Evolutionary conservation across 2,113 vertebrate species (phyloP).

Genomic region (Centropus bengalensis): DNA sequence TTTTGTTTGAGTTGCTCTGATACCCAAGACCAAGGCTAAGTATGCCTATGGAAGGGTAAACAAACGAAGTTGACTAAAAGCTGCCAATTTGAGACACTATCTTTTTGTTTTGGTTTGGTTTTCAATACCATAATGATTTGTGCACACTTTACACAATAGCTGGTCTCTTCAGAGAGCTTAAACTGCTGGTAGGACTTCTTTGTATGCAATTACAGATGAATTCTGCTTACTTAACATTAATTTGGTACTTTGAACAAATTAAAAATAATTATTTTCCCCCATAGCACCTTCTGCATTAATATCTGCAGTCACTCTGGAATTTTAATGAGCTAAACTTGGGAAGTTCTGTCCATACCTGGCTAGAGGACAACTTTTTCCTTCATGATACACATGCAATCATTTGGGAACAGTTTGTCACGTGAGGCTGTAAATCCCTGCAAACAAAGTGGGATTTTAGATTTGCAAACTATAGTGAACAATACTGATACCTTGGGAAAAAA

Average conservation of each 20-base stretch:
- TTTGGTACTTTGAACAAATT: slow-evolving; percentile 36
- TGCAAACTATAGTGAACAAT: slow-evolving; percentile 29
- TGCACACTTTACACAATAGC: slow-evolving; percentile 1
- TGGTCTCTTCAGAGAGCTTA: slow-evolving; percentile 14
- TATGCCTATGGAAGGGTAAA: neutral
- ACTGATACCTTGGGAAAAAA: slow-evolving; percentile 12
- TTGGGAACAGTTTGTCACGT: neutral
- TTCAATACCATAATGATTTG: slow-evolving; percentile 5
- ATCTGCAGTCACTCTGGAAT: slow-evolving; percentile 25
- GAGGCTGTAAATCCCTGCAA: too few relatives aligned
- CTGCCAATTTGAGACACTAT: neutral
- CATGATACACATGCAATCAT: neutral
- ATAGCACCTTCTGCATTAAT: slow-evolving; percentile 15
- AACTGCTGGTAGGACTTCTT: slow-evolving; percentile 14
- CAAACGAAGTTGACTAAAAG: neutral
- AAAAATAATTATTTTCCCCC: slow-evolving; percentile 49
- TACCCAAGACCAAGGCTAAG: neutral
- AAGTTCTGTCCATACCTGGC: slow-evolving; percentile 7
- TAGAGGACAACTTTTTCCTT: slow-evolving; percentile 5
- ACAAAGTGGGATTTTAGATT: too few relatives aligned
- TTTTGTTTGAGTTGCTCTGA: neutral
- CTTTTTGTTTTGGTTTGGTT: neutral
- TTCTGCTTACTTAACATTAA: slow-evolving; percentile 37
- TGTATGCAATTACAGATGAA: neutral
- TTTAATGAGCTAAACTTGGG: slow-evolving; percentile 17